These are phyloP conservation scores for Lepidocyrtinus sp. DNA, from an alignment of 2,888 invertebrate species.

Conservation along the genomic window DNA sequence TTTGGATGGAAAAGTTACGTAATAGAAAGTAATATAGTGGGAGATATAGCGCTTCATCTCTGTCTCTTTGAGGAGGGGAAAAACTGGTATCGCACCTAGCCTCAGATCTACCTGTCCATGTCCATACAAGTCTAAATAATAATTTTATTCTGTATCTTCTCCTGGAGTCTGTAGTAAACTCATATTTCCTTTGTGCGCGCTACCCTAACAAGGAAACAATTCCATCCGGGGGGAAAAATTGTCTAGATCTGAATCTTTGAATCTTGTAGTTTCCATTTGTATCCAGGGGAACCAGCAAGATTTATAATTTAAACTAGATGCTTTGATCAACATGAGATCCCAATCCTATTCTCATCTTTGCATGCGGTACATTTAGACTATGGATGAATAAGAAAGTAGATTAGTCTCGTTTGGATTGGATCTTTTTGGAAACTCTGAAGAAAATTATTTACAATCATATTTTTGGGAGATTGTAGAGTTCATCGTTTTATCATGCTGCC, in stretches of 20 bases:
- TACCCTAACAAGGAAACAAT: neutral
- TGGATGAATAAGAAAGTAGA: neutral
- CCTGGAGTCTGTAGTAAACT: too few relatives aligned
- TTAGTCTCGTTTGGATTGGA: neutral
- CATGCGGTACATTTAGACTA: neutral
- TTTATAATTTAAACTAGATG: conserved; percentile 15
- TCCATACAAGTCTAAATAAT: too few relatives aligned
- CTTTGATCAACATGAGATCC: conserved; percentile 8
- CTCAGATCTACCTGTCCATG: conserved; percentile 15
- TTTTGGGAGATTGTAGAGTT: too few relatives aligned
- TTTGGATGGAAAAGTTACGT: too few relatives aligned
- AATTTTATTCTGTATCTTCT: neutral
- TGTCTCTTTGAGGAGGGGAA: conserved; percentile 1
- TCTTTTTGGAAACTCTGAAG: too few relatives aligned
- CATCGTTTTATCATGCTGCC: too few relatives aligned
- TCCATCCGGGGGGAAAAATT: neutral
- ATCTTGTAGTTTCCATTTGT: too few relatives aligned
- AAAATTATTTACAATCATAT: too few relatives aligned
- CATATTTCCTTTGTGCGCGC: too few relatives aligned
- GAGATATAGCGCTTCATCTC: conserved; percentile 8
- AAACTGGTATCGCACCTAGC: neutral
- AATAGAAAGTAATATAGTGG: too few relatives aligned
- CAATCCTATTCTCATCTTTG: neutral
- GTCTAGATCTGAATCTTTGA: too few relatives aligned
- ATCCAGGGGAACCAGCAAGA: neutral